Evolutionary conservation across 2,888 invertebrate species (phyloP).

Genomic region (Lutraria lutraria): DNA sequence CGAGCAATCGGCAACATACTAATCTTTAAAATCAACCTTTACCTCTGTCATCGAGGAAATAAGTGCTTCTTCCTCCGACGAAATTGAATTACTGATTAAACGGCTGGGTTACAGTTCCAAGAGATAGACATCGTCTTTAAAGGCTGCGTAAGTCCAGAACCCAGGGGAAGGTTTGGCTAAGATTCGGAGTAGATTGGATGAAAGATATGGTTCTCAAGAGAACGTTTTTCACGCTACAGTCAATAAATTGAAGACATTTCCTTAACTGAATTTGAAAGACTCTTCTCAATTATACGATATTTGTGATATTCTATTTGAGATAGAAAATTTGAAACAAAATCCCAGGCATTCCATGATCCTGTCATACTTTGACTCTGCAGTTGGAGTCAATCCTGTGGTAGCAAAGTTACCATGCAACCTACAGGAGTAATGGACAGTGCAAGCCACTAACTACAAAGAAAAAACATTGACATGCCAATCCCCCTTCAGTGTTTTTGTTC

Average conservation of each 20-base stretch:
- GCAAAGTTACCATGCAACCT: too few species aligned
- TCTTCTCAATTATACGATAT: too few species aligned
- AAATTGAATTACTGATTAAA: slow-evolving; percentile 53
- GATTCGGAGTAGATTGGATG: slow-evolving; percentile 46
- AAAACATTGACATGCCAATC: too few species aligned
- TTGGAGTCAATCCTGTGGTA: too few species aligned
- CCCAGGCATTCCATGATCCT: too few species aligned
- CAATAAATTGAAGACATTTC: slow-evolving; percentile 41
- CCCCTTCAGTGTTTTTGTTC: too few species aligned
- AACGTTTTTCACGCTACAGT: slow-evolving; percentile 23
- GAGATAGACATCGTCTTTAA: slow-evolving; percentile 52
- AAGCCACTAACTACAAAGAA: too few species aligned
- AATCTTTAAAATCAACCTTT: slow-evolving; percentile 38
- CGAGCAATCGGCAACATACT: slow-evolving; percentile 27
- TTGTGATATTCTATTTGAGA: too few species aligned
- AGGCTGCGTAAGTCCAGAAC: slow-evolving; percentile 36
- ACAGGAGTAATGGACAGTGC: too few species aligned
- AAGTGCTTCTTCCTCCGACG: slow-evolving; percentile 46
- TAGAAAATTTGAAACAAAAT: too few species aligned
- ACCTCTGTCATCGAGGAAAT: slow-evolving; percentile 24
- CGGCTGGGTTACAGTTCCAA: slow-evolving; percentile 47
- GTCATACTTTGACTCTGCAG: too few species aligned
- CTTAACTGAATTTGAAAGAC: slow-evolving; percentile 21
- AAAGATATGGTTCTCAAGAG: slow-evolving; percentile 52
- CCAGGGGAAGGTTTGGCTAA: not conserved